Evolutionary conservation across 1,140 invertebrate genomes (phyloP).

Genomic region (Scaptodrosophila lebanonensis): DNA sequence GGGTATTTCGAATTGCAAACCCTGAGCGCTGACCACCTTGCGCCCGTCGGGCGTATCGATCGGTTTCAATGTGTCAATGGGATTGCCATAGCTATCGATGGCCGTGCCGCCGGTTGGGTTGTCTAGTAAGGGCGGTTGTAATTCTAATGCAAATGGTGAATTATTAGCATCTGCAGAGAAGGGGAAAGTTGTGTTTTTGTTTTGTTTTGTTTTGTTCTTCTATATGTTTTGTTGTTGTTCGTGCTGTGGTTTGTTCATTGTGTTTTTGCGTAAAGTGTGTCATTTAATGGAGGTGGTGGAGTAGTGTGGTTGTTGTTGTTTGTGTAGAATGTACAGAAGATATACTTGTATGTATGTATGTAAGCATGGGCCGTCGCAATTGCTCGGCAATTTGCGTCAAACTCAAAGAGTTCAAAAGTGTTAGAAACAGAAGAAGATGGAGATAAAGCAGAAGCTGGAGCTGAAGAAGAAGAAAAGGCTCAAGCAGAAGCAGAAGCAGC

Average conservation of each 20-base stretch:
- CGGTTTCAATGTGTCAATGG: conserved; percentile 59
- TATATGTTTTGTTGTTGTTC: conserved; percentile 1
- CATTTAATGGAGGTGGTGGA: too few species aligned
- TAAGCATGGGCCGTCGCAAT: background rate
- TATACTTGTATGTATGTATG: conserved; percentile 7
- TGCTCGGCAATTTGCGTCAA: conserved; percentile 27
- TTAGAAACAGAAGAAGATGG: conserved; percentile 24
- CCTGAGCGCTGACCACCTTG: conserved; percentile 70
- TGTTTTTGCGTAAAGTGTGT: too few species aligned
- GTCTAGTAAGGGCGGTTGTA: conserved; percentile 63
- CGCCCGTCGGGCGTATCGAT: conserved; percentile 72
- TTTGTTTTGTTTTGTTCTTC: background rate
- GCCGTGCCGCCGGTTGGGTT: conserved; percentile 21
- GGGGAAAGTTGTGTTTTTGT: conserved; percentile 3
- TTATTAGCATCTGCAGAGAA: conserved; percentile 69
- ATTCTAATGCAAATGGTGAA: conserved; percentile 68
- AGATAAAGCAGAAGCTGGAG: background rate
- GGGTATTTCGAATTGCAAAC: conserved; percentile 74
- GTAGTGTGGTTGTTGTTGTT: conserved; percentile 30
- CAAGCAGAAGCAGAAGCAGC: conserved; percentile 1
- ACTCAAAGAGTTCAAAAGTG: conserved; percentile 22
- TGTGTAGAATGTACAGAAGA: conserved; percentile 1
- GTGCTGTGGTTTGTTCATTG: background rate
- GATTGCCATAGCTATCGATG: conserved; percentile 72
- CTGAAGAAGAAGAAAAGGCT: conserved; percentile 5